A percentile compares a stretch with the other conserved stretches of the same genome.
These are phyloP conservation scores for Penaeus indicus DNA, from an alignment of 1,140 invertebrate genomes.

Conservation along the genomic window DNA sequence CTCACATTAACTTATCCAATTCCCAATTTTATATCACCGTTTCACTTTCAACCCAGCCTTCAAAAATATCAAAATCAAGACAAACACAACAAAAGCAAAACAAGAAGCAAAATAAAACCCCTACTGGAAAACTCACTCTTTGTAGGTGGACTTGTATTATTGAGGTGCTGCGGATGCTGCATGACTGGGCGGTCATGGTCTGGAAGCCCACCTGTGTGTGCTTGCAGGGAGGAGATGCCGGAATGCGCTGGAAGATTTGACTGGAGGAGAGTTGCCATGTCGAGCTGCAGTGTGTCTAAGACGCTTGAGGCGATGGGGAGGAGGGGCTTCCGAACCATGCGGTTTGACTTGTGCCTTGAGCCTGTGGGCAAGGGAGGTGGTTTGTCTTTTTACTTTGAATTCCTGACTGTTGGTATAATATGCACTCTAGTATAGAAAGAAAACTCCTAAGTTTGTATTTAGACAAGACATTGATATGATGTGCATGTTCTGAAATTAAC, in stretches of 20 bases:
- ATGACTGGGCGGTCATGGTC: slow-evolving; percentile 50
- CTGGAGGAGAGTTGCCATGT: slow-evolving; percentile 65
- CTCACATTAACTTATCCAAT: too few species aligned
- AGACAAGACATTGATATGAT: too few species aligned
- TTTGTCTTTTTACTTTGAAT: too few species aligned
- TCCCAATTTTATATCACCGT: too few species aligned
- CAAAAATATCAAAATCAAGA: not conserved
- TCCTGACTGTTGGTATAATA: too few species aligned
- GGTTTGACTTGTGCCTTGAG: slow-evolving; percentile 57
- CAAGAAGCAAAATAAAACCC: not conserved
- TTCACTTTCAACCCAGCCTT: slow-evolving; percentile 8
- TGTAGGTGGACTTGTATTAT: slow-evolving; percentile 11
- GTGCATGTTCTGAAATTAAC: too few species aligned
- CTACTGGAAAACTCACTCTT: slow-evolving; percentile 28
- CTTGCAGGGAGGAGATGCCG: slow-evolving; percentile 39
- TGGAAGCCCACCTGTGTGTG: slow-evolving; percentile 45
- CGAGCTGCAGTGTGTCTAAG: slow-evolving; percentile 67
- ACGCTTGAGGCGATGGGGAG: slow-evolving; percentile 66
- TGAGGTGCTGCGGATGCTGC: slow-evolving; percentile 40
- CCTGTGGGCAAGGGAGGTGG: slow-evolving; percentile 14
- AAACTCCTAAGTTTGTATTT: too few species aligned
- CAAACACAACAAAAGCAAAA: not conserved
- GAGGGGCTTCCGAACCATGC: slow-evolving; percentile 61
- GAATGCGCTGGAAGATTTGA: slow-evolving; percentile 53
- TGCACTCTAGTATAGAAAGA: too few species aligned